Percentiles rank a stretch among this genome's conserved stretches.
Conservation (phyloP, 2,888 invertebrate genomes). For the Pandemis heparana region DNA sequence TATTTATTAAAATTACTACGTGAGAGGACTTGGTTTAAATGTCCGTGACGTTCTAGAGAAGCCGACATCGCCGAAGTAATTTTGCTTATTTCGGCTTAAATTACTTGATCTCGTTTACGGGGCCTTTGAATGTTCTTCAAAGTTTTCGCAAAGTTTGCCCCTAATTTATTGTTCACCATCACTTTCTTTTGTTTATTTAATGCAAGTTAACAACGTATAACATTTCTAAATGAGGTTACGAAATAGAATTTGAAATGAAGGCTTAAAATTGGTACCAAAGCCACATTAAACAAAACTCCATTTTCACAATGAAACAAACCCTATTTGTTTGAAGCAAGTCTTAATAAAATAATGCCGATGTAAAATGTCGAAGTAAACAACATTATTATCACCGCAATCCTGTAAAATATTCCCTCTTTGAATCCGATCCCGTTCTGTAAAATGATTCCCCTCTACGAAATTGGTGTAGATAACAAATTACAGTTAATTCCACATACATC, state of each 20-base stretch:
- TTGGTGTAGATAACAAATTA: conserved; percentile 20
- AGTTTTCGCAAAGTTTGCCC: conserved; percentile 79
- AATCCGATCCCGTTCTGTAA: background rate
- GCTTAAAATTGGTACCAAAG: conserved; percentile 43
- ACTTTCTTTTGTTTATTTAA: conserved; percentile 75
- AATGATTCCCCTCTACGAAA: background rate
- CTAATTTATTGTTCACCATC: conserved; percentile 82
- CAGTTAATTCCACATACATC: conserved; percentile 34
- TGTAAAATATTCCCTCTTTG: conserved; percentile 12
- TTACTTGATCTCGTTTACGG: conserved; percentile 83
- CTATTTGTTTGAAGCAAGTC: background rate
- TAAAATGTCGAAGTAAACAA: conserved; percentile 11
- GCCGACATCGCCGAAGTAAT: conserved; percentile 77
- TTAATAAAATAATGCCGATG: background rate
- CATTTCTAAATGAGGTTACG: conserved; percentile 58
- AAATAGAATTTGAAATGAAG: conserved; percentile 14
- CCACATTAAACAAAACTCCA: conserved; percentile 10
- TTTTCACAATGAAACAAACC: background rate
- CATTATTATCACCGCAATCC: conserved; percentile 11
- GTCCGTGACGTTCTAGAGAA: conserved; percentile 67
- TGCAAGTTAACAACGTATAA: conserved; percentile 64
- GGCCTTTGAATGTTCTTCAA: conserved; percentile 79
- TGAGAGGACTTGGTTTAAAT: conserved; percentile 64
- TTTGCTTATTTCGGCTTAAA: conserved; percentile 82
- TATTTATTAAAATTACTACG: conserved; percentile 64